Conservation (phyloP, 2,888 invertebrate genomes). For the Pseudococcus jackbeardsleyi region DNA sequence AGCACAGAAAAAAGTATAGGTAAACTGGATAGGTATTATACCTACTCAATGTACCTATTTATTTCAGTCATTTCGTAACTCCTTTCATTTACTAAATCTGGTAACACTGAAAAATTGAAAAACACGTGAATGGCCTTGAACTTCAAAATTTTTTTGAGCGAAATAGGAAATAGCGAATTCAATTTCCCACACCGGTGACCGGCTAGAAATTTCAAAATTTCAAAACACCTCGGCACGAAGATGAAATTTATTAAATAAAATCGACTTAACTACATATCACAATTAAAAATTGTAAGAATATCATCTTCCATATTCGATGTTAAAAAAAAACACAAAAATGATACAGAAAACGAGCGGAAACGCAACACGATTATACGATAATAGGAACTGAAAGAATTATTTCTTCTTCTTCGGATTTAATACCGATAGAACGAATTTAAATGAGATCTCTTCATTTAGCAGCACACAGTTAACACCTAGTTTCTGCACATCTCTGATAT, state of each 20-base stretch:
- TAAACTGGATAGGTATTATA: neutral
- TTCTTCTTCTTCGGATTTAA: conserved; percentile 48
- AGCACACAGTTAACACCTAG: conserved; percentile 67
- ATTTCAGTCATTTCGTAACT: neutral
- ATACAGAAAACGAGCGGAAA: neutral
- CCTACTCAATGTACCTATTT: neutral
- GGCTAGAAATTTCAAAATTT: neutral
- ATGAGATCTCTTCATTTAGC: conserved; percentile 48
- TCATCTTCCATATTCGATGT: neutral
- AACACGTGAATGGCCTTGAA: conserved; percentile 28
- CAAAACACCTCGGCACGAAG: neutral
- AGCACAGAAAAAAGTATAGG: neutral
- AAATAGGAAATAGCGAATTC: too few relatives aligned
- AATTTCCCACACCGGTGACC: neutral
- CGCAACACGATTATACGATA: neutral
- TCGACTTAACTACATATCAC: conserved; percentile 7
- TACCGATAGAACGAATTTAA: conserved; percentile 29
- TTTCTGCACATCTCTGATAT: conserved; percentile 66
- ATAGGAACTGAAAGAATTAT: conserved; percentile 45
- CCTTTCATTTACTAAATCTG: neutral
- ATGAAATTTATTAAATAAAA: neutral
- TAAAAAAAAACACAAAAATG: neutral
- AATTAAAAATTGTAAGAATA: neutral
- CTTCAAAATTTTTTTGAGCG: neutral
- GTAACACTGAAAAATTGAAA: neutral